phyloP scores from a whole-genome alignment of 2,888 invertebrate species.

The Drosophila subsilvestris region DNA sequence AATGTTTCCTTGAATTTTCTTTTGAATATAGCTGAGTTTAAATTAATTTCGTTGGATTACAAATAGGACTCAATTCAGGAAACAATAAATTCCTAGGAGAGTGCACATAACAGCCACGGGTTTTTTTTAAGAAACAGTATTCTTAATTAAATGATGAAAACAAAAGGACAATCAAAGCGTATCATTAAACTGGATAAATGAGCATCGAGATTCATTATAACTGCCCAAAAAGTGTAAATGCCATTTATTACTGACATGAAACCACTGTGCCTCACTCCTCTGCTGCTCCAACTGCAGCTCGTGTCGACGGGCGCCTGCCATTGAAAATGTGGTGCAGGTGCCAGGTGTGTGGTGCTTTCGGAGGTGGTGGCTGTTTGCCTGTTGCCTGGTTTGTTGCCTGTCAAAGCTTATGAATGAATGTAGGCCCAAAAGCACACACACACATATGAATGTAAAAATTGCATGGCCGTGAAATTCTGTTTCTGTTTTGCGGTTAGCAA shows the following conservation, averaged over 20 bases:
- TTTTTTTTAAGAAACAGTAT: too few species aligned
- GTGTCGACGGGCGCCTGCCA: slow-evolving; percentile 54
- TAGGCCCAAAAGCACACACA: slow-evolving; percentile 31
- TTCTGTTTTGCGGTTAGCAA: slow-evolving; percentile 59
- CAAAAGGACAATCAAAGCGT: too few species aligned
- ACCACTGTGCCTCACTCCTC: slow-evolving; percentile 24
- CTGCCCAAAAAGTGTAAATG: neutral
- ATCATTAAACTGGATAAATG: too few species aligned
- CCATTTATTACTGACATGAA: neutral
- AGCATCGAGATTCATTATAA: too few species aligned
- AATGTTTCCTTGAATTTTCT: too few species aligned
- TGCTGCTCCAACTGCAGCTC: slow-evolving; percentile 38
- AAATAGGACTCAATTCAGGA: too few species aligned
- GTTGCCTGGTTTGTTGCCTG: slow-evolving; percentile 15
- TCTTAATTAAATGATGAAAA: too few species aligned
- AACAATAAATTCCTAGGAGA: too few species aligned
- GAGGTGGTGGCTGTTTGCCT: neutral
- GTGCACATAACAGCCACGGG: too few species aligned
- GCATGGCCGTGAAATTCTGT: slow-evolving; percentile 45
- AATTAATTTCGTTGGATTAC: too few species aligned
- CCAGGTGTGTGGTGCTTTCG: slow-evolving; percentile 33
- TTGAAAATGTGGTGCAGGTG: slow-evolving; percentile 72
- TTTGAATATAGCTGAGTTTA: too few species aligned
- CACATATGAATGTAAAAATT: slow-evolving; percentile 40
- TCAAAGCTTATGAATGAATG: slow-evolving; percentile 31